phyloP scores from a whole-genome alignment of 37 sponge, comb jelly and placozoan genomes.

The Corticium candelabrum region DNA sequence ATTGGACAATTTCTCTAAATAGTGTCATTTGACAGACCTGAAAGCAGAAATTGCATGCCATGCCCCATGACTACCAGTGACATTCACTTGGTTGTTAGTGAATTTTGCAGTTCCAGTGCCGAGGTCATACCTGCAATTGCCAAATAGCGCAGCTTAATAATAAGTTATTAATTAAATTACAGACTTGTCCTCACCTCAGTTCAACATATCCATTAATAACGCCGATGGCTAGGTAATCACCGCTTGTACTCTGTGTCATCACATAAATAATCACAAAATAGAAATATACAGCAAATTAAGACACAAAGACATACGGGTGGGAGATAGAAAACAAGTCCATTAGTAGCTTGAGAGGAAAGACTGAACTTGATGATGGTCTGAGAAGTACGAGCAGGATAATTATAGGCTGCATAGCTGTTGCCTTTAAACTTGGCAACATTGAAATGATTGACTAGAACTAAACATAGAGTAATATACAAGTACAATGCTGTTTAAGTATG shows the following conservation, averaged over 20 bases:
- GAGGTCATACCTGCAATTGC: background rate
- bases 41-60: background rate
- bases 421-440: background rate
- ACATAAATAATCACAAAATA: background rate
- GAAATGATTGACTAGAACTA: too few species aligned
- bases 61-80: background rate
- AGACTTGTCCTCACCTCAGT: background rate
- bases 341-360: background rate
- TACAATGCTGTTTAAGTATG: too few species aligned
- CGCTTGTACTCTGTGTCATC: background rate
- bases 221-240: background rate
- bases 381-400: background rate
- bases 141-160: background rate
- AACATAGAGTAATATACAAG: too few species aligned
- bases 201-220: background rate
- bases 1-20: too few species aligned
- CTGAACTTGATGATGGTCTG: background rate
- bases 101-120: background rate
- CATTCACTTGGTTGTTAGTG: background rate
- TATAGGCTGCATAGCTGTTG: background rate
- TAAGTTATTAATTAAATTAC: too few species aligned
- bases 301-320: background rate
- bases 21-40: background rate
- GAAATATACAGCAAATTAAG: background rate
- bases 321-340: background rate